Conservation (phyloP, 2,113 vertebrate genomes). For the Melospiza melodia region DNA sequence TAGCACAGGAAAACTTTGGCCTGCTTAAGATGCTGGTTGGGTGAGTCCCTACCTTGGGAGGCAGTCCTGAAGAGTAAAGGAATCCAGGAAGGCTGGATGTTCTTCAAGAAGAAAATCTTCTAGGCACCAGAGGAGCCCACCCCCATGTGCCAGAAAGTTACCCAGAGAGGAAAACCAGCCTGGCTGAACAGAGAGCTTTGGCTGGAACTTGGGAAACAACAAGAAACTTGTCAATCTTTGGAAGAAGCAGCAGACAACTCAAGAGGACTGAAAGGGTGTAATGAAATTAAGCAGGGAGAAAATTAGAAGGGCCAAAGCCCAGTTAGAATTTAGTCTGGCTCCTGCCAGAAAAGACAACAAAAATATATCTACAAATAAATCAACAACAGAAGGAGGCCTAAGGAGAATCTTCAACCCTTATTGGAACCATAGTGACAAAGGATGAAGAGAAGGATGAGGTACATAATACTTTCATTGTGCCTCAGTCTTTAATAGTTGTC, state of each 20-base stretch:
- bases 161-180: neutral
- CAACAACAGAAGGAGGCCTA: neutral
- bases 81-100: neutral
- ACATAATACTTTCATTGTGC: neutral
- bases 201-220: neutral
- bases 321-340: neutral
- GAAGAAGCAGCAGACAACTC: neutral
- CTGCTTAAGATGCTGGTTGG: neutral
- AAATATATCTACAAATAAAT: neutral
- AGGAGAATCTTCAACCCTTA: neutral
- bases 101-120: neutral
- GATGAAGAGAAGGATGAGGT: neutral
- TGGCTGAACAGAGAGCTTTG: neutral
- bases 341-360: neutral
- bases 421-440: neutral
- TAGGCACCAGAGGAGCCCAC: neutral
- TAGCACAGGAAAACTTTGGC: neutral
- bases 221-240: neutral
- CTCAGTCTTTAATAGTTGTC: neutral
- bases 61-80: neutral
- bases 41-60: neutral
- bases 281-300: neutral
- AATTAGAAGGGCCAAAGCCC: neutral
- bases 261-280: neutral
- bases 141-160: fast-evolving